These are phyloP conservation scores for Drosophila pseudotalamancana DNA, from an alignment of 2,888 invertebrate genomes.

Conservation along the genomic window DNA sequence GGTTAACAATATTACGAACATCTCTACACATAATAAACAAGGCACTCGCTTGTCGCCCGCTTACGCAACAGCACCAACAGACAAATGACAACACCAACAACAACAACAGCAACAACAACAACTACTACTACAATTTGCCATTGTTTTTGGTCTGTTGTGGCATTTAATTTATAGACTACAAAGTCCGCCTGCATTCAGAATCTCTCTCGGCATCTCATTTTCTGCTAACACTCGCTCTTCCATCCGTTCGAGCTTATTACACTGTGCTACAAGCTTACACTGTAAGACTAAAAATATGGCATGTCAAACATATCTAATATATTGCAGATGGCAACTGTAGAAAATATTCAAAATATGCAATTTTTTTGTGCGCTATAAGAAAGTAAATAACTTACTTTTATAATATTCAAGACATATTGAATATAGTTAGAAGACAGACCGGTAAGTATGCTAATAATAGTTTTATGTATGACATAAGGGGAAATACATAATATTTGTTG, in stretches of 20 bases:
- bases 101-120: slow-evolving; percentile 18
- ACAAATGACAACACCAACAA: slow-evolving; percentile 56
- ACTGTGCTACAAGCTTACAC: slow-evolving; percentile 15
- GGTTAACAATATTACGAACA: slow-evolving; percentile 55
- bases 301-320: neutral
- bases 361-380: too few species aligned
- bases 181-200: slow-evolving; percentile 28
- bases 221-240: neutral
- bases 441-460: too few species aligned
- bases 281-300: neutral
- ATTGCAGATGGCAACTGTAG: neutral
- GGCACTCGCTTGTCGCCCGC: slow-evolving; percentile 55
- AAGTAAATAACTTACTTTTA: too few species aligned
- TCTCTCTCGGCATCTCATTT: neutral
- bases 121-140: slow-evolving; percentile 52
- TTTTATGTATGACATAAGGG: too few species aligned
- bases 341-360: too few species aligned
- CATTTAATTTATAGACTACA: slow-evolving; percentile 63
- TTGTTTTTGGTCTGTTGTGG: slow-evolving; percentile 48
- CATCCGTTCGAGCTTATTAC: slow-evolving; percentile 12
- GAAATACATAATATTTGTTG: too few species aligned
- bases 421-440: too few species aligned
- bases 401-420: too few species aligned
- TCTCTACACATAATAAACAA: slow-evolving; percentile 55
- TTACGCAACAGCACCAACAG: slow-evolving; percentile 63